A percentile compares a stretch with the other conserved stretches of the same genome.
These are phyloP conservation scores for Phocoena sinus DNA, from an alignment of 2,113 vertebrate genomes.

Conservation along the genomic window DNA sequence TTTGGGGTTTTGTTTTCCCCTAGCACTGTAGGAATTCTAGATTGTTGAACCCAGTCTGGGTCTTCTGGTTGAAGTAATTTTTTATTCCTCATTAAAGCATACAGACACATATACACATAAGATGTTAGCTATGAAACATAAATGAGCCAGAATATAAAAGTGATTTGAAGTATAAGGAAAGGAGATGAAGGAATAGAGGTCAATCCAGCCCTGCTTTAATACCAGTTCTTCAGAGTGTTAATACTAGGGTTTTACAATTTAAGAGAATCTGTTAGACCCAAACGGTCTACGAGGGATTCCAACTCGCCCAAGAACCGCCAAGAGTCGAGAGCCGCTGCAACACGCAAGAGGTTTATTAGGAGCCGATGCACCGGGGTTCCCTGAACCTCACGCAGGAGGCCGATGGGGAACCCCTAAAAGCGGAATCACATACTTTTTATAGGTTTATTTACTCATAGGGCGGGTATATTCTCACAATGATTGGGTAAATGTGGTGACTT, in stretches of 20 bases:
- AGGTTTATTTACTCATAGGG: too few species aligned
- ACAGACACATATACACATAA: neutral
- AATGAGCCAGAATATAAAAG: neutral
- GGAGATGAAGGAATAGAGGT: neutral
- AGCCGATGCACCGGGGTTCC: too few species aligned
- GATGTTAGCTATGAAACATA: neutral
- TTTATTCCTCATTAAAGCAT: neutral
- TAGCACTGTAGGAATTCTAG: neutral
- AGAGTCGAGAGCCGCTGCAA: too few species aligned
- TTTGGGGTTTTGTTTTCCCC: neutral
- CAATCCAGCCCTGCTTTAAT: neutral
- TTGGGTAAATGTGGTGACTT: too few species aligned
- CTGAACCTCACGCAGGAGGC: too few species aligned
- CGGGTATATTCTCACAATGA: too few species aligned
- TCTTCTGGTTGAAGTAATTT: neutral
- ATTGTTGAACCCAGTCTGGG: neutral
- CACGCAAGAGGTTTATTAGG: too few species aligned
- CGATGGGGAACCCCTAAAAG: too few species aligned
- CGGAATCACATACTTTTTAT: too few species aligned
- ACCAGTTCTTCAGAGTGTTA: neutral
- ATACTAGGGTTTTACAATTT: neutral
- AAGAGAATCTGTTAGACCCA: too few species aligned
- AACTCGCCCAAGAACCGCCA: too few species aligned
- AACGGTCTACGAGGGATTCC: too few species aligned
- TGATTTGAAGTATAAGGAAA: neutral